phyloP scores from a whole-genome alignment of 2,797 vertebrate species.

The Pseudochirops corinnae region DNA sequence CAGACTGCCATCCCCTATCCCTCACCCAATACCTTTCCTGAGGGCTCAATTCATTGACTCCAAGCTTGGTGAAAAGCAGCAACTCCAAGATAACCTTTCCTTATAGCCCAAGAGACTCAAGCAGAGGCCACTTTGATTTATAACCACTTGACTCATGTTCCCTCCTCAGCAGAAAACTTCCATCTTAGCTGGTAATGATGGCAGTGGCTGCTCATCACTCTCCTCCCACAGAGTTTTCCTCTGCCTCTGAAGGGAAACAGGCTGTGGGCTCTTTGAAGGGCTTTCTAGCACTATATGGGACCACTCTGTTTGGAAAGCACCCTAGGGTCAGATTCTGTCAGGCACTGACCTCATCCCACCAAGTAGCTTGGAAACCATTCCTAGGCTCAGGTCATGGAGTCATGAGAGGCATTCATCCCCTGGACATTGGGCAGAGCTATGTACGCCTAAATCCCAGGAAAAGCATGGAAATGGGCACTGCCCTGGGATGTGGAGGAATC shows the following conservation, averaged over 20 bases:
- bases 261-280: not conserved
- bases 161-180: not conserved
- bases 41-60: constrained; percentile 57
- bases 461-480: not conserved
- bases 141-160: accelerated
- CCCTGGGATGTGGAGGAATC: not conserved
- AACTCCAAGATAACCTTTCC: constrained; percentile 47
- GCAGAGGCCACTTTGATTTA: constrained; percentile 62
- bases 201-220: not conserved
- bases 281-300: not conserved
- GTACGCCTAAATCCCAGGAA: not conserved
- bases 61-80: constrained; percentile 55
- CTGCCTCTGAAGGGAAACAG: not conserved
- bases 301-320: not conserved
- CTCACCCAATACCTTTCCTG: constrained; percentile 54
- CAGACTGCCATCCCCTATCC: not conserved
- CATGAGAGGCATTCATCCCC: not conserved
- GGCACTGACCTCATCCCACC: not conserved
- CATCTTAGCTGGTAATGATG: not conserved
- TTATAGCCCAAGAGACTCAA: constrained; percentile 25
- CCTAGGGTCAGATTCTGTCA: not conserved
- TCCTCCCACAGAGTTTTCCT: not conserved
- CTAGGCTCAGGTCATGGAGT: not conserved
- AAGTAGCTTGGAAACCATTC: not conserved
- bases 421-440: not conserved